Evolutionary conservation across 2,888 invertebrate genomes (phyloP).

Genomic region (Monopis laevigella): DNA sequence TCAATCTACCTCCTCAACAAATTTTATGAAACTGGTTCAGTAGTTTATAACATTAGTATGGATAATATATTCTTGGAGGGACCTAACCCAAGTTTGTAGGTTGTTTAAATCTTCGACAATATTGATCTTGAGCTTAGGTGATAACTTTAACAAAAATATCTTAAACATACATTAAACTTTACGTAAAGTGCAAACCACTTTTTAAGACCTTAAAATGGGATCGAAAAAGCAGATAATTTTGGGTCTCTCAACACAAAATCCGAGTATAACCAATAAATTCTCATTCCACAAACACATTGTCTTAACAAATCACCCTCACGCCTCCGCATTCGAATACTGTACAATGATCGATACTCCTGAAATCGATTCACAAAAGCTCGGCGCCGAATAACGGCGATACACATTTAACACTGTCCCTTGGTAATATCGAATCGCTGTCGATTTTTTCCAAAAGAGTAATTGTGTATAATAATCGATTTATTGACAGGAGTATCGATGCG

Average conservation of each 20-base stretch:
- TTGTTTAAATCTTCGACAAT: no score
- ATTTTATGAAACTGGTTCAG: no score
- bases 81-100: no score
- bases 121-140: no score
- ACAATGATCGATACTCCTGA: slow-evolving; percentile 10
- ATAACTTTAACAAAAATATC: no score
- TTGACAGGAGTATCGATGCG: slow-evolving; percentile 47
- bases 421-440: slow-evolving; percentile 29
- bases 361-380: slow-evolving; percentile 8
- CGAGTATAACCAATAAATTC: slow-evolving; percentile 4
- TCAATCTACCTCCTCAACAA: no score
- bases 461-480: slow-evolving; percentile 40
- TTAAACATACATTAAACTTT: no score
- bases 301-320: slow-evolving; percentile 11
- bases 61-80: no score
- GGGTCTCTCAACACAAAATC: background rate
- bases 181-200: no score
- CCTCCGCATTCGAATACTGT: slow-evolving; percentile 6
- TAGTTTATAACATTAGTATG: no score
- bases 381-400: slow-evolving; percentile 14
- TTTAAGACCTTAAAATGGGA: slow-evolving; percentile 1
- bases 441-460: slow-evolving; percentile 35
- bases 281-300: slow-evolving; percentile 10
- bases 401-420: slow-evolving; percentile 27
- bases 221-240: no score